A percentile compares a stretch with the other conserved stretches of the same genome.
phyloP scores from a whole-genome alignment of 2,888 invertebrate genomes.

The Melanophora roralis region DNA sequence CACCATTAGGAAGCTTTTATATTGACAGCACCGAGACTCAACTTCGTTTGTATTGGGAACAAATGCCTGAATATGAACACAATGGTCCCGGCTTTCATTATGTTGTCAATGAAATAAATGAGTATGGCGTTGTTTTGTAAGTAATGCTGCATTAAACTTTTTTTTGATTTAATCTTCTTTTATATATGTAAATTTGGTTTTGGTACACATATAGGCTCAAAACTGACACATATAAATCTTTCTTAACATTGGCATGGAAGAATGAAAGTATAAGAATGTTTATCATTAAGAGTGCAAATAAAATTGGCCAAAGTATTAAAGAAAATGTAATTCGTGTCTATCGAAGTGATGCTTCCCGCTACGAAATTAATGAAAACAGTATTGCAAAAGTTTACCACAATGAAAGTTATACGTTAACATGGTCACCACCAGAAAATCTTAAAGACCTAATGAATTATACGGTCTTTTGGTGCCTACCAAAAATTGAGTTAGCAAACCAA shows the following conservation, averaged over 20 bases:
- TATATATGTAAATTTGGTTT: background rate
- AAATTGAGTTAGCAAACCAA: constrained; percentile 79
- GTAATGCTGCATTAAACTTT: constrained; percentile 14
- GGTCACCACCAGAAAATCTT: constrained; percentile 79
- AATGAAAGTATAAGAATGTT: constrained; percentile 51
- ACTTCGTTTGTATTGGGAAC: constrained; percentile 88
- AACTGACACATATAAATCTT: constrained; percentile 12
- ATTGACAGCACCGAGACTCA: constrained; percentile 80
- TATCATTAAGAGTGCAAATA: constrained; percentile 61
- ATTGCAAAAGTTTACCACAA: constrained; percentile 85
- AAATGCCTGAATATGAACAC: constrained; percentile 81
- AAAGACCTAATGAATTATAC: constrained; percentile 82
- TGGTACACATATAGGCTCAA: constrained; percentile 22
- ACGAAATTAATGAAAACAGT: constrained; percentile 77
- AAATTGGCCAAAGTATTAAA: constrained; percentile 51
- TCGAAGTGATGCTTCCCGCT: constrained; percentile 14
- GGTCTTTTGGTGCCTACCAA: constrained; percentile 85
- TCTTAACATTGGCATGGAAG: constrained; percentile 42
- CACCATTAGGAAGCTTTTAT: constrained; percentile 85
- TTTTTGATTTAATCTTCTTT: background rate
- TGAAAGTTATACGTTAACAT: constrained; percentile 84
- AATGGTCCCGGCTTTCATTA: constrained; percentile 87
- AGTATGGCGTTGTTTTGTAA: constrained; percentile 63
- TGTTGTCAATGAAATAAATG: constrained; percentile 76
- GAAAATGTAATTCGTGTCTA: constrained; percentile 55